A percentile compares a stretch with the other conserved stretches of the same genome.
Evolutionary conservation across 2,113 vertebrate species (phyloP).

Genomic region (Pituophis catenifer): DNA sequence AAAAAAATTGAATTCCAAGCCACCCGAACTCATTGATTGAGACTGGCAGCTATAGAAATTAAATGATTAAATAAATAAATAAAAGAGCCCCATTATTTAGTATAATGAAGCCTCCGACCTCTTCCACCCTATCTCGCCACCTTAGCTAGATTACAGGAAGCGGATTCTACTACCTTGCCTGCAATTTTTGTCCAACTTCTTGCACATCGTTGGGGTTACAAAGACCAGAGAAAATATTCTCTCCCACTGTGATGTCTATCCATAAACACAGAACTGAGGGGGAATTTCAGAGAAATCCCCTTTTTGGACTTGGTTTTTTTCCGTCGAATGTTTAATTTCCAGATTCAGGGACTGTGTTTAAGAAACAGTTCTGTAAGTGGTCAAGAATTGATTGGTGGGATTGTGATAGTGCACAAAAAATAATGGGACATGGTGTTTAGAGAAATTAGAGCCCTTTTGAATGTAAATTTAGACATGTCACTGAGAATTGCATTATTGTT

Average conservation of each 20-base stretch:
- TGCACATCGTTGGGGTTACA: background rate
- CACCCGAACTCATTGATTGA: background rate
- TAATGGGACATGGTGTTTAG: too few relatives aligned
- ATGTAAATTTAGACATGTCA: too few relatives aligned
- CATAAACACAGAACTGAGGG: background rate
- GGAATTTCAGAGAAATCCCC: background rate
- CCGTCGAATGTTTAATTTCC: constrained; percentile 24
- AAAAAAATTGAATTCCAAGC: background rate
- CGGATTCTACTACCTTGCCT: background rate
- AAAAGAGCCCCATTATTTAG: background rate
- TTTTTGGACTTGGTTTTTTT: constrained; percentile 23
- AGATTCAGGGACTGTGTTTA: constrained; percentile 18
- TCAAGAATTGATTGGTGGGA: constrained; percentile 47
- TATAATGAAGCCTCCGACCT: background rate
- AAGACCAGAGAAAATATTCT: background rate
- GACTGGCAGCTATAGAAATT: background rate
- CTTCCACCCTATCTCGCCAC: background rate
- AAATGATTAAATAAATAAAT: background rate
- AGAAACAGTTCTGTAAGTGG: constrained; percentile 44
- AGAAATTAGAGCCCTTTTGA: too few relatives aligned
- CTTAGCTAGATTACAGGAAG: background rate
- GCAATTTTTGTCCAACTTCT: background rate
- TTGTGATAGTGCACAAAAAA: too few relatives aligned
- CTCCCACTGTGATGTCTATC: background rate
- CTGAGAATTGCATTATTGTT: too few relatives aligned